These are phyloP conservation scores for Apaloderma vittatum DNA, from an alignment of 2,113 vertebrate genomes.

Conservation along the genomic window DNA sequence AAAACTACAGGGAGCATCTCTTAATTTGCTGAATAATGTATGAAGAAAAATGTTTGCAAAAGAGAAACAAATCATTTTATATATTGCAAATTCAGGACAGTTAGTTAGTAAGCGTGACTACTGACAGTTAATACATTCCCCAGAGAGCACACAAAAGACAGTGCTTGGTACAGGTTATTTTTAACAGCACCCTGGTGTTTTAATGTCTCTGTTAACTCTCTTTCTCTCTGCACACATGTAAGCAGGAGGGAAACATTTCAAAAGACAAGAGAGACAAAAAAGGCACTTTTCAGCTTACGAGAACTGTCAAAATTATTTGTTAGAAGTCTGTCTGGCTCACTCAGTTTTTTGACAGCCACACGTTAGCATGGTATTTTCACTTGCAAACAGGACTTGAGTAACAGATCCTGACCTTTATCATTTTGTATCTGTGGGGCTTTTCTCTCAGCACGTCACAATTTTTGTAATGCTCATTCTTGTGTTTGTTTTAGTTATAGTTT, in stretches of 20 bases:
- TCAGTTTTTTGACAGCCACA: background rate
- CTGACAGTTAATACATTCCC: background rate
- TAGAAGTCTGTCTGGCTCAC: background rate
- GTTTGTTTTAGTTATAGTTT: background rate
- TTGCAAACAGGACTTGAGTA: slow-evolving; percentile 22
- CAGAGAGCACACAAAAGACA: background rate
- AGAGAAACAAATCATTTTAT: background rate
- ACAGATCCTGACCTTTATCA: slow-evolving; percentile 51
- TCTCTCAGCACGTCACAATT: background rate
- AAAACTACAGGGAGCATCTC: background rate
- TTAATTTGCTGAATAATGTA: slow-evolving; percentile 1
- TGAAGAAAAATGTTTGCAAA: background rate
- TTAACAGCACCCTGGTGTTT: background rate
- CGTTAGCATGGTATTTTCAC: background rate
- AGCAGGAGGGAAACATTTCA: background rate
- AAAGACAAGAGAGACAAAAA: background rate
- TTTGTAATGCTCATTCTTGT: background rate
- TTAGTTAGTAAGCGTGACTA: background rate
- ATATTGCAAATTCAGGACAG: background rate
- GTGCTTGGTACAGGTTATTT: background rate
- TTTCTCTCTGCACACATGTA: background rate
- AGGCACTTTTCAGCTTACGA: background rate
- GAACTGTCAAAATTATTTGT: background rate
- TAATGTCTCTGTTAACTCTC: background rate
- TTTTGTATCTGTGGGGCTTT: background rate